These are phyloP conservation scores for Salvelinus namaycush DNA, from an alignment of 2,113 vertebrate species.

Conservation along the genomic window DNA sequence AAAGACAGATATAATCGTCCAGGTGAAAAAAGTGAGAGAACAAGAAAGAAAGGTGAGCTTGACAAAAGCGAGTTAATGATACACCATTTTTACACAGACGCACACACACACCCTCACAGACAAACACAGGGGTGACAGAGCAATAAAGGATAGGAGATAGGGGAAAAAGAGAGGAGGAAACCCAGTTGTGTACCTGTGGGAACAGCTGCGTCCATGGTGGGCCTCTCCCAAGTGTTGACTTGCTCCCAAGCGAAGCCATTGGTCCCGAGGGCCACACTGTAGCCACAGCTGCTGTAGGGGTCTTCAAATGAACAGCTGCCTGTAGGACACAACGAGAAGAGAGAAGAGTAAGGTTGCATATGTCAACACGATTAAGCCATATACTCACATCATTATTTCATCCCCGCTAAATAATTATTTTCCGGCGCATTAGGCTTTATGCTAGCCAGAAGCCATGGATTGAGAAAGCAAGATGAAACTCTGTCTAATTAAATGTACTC, in stretches of 20 bases:
- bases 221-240: conserved; percentile 95
- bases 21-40: not conserved
- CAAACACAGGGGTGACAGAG: conserved; percentile 1
- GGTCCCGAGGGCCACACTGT: conserved; percentile 92
- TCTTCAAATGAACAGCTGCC: conserved; percentile 95
- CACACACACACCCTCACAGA: not conserved
- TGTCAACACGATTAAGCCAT: conserved; percentile 66
- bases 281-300: conserved; percentile 92
- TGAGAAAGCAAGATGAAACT: conserved; percentile 30
- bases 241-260: conserved; percentile 98
- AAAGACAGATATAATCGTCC: not conserved
- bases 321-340: conserved; percentile 56
- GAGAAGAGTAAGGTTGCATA: conserved; percentile 48
- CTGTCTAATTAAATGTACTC: conserved; percentile 69
- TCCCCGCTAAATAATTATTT: conserved; percentile 67
- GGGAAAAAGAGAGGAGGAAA: not conserved
- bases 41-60: not conserved
- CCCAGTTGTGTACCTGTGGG: conserved; percentile 81
- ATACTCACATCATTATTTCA: conserved; percentile 71
- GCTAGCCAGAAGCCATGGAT: conserved; percentile 62
- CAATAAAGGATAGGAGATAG: not conserved
- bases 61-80: not conserved
- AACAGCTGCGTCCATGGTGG: conserved; percentile 86
- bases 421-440: conserved; percentile 73
- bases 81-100: too few species aligned